Conservation (phyloP, 1,140 invertebrate species). For the Drosophila micromelanica region DNA sequence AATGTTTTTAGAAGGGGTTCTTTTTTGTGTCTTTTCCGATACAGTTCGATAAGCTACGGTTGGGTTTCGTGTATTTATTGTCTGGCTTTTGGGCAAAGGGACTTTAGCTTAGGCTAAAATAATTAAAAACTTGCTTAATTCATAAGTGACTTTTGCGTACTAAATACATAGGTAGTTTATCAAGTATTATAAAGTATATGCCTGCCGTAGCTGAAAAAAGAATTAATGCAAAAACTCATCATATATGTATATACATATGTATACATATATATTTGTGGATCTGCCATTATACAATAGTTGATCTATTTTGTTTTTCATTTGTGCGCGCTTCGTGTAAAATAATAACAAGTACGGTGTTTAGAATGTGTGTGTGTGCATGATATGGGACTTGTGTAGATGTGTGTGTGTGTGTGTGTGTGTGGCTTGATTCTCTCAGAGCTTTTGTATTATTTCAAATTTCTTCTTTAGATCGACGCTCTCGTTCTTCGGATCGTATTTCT, state of each 20-base stretch:
- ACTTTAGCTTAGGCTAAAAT: constrained; percentile 55
- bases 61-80: constrained; percentile 1
- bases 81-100: background rate
- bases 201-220: constrained; percentile 28
- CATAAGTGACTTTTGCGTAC: constrained; percentile 78
- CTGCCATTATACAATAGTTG: constrained; percentile 10
- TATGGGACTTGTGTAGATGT: background rate
- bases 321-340: constrained; percentile 36
- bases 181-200: constrained; percentile 37
- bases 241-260: too few relatives aligned
- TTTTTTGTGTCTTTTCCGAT: background rate
- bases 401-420: too few relatives aligned
- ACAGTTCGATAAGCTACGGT: background rate
- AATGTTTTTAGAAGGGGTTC: constrained; percentile 8
- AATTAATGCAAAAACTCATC: background rate
- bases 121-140: constrained; percentile 76
- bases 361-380: constrained; percentile 21
- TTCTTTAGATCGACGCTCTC: constrained; percentile 94
- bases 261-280: constrained; percentile 2
- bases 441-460: constrained; percentile 96
- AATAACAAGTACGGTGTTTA: constrained; percentile 65
- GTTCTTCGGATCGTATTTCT: constrained; percentile 95
- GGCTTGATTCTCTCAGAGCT: constrained; percentile 86
- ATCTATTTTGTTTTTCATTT: constrained; percentile 7
- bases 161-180: constrained; percentile 67